phyloP scores from a whole-genome alignment of 1,140 invertebrate species.

The Augochlora pura region DNA sequence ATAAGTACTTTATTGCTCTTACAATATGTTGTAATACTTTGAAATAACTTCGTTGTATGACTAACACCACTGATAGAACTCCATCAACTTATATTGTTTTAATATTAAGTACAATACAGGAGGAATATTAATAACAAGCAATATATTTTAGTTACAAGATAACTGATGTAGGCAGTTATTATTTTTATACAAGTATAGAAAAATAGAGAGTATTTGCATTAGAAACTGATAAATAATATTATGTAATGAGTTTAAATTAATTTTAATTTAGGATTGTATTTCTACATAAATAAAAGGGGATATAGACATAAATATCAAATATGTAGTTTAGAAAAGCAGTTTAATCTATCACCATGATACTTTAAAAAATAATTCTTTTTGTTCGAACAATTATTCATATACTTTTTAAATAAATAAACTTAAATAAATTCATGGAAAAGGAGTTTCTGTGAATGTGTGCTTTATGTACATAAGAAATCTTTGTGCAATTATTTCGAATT shows the following conservation, averaged over 20 bases:
- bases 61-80: neutral
- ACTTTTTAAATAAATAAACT: slow-evolving; percentile 51
- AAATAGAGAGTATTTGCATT: neutral
- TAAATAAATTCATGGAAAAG: slow-evolving; percentile 38
- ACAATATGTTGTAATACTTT: neutral
- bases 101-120: neutral
- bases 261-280: neutral
- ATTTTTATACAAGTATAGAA: neutral
- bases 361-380: slow-evolving; percentile 17
- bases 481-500: slow-evolving; percentile 45
- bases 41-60: neutral
- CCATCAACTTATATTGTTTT: neutral
- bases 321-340: slow-evolving; percentile 44
- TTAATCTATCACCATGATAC: slow-evolving; percentile 33
- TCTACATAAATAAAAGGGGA: neutral
- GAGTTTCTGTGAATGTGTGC: neutral
- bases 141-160: neutral
- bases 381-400: slow-evolving; percentile 4
- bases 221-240: neutral
- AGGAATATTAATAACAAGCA: neutral
- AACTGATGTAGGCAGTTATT: neutral
- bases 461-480: slow-evolving; percentile 16
- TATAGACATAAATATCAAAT: slow-evolving; percentile 1
- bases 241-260: neutral
- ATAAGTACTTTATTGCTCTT: slow-evolving; percentile 3